Evolutionary conservation across 2,888 invertebrate genomes (phyloP).

Genomic region (Drosophila tanythrix): DNA sequence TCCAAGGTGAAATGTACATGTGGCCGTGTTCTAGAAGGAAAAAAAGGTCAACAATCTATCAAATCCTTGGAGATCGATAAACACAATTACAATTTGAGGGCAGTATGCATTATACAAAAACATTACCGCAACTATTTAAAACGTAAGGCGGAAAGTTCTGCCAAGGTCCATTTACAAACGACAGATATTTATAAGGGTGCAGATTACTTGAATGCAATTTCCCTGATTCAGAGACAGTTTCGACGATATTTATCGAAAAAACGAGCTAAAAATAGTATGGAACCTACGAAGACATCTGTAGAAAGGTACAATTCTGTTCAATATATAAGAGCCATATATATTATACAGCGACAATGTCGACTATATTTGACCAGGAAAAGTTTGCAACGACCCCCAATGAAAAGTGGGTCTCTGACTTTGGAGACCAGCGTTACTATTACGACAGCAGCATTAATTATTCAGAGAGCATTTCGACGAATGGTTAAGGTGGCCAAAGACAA

Average conservation of each 20-base stretch:
- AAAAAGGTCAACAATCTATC: neutral
- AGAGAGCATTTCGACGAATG: slow-evolving; percentile 86
- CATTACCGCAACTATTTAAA: slow-evolving; percentile 52
- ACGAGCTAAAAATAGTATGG: slow-evolving; percentile 6
- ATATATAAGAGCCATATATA: slow-evolving; percentile 69
- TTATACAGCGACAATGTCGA: slow-evolving; percentile 77
- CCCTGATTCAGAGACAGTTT: slow-evolving; percentile 57
- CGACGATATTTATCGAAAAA: slow-evolving; percentile 44
- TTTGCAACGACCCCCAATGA: neutral
- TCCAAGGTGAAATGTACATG: slow-evolving; percentile 67
- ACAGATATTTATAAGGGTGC: slow-evolving; percentile 24
- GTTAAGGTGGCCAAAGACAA: slow-evolving; percentile 35
- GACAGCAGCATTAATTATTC: slow-evolving; percentile 85
- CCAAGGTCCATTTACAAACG: neutral
- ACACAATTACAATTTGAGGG: slow-evolving; percentile 31
- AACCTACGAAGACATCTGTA: neutral
- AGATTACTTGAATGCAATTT: slow-evolving; percentile 53
- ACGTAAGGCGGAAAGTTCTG: slow-evolving; percentile 13
- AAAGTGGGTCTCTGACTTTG: neutral
- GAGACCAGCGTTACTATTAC: slow-evolving; percentile 38
- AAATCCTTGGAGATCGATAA: neutral
- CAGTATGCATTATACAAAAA: slow-evolving; percentile 59
- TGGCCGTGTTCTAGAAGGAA: slow-evolving; percentile 51
- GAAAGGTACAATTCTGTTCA: slow-evolving; percentile 43
- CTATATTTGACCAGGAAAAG: slow-evolving; percentile 53